Base-by-base conservation (phyloP, 2,888 invertebrate species). In the Acanthosoma haemorrhoidale region DNA sequence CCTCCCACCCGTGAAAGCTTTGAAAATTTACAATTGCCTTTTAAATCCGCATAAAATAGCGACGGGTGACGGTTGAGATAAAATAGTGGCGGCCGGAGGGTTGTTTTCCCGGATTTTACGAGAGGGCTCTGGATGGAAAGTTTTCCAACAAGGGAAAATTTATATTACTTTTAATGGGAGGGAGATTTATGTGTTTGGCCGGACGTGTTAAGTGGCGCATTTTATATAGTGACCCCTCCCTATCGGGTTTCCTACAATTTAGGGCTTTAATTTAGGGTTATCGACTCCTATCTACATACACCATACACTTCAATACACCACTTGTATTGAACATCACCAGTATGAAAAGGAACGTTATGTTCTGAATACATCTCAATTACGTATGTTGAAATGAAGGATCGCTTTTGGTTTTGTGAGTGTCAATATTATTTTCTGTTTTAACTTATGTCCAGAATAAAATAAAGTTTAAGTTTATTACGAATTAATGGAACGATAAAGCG, bases 11-110 rank as follows among this genome's bases (percentile, higher is more conserved):
- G 9, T 8, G 4, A n/a, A n/a, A n/a, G n/a, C n/a, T n/a, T 34
- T 32, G 3, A 13, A 60, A 61, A 61, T 61, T 61, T 61, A 61
- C 61, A 61, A 61, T 61, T 61, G 32, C 61, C 32, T 61, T 61
- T 61, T 61, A 61, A 61, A 61, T 61, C 61, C 61, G 61, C 18
- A 51, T 51, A 51, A 25, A 51, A 25, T 25, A 25, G 51, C 15
- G 51, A 6, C 2, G 21, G 29, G 21, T 51, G 51, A 21, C 13
- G 13, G 51, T n/a, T n/a, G 25, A 34, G 36, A 36, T 61, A 36
- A 61, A 61, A 61, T 61, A 61, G 61, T 61, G 61, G 4, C 61
- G 16, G 2, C 5, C 18, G 13, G 6, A 13, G 21, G 13, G 8
- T 18, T 36, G 18, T 32, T 32, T 61, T 32, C n/a, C 36, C n/a